Evolutionary conservation across 35 echinoderm and acorn worm species (phyloP).

Genomic region (Apostichopus californicus): DNA sequence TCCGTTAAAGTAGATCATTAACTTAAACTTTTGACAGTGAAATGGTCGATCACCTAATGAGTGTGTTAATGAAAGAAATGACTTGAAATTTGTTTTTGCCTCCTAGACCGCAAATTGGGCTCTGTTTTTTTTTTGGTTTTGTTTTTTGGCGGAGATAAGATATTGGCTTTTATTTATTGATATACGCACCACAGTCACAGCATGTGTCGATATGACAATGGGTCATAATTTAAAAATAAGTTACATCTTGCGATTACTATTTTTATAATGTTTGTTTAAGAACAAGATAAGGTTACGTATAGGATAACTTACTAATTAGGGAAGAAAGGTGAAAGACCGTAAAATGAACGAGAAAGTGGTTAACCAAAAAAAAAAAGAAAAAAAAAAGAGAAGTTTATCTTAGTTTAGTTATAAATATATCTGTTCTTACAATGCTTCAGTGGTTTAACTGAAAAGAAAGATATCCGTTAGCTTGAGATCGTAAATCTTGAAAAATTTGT

Average conservation of each 20-base stretch:
- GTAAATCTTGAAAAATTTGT: too few species aligned
- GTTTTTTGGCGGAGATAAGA: not conserved
- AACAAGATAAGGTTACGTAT: too few species aligned
- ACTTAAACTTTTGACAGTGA: not conserved
- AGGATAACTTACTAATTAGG: too few species aligned
- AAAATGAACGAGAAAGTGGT: too few species aligned
- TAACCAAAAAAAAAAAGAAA: too few species aligned
- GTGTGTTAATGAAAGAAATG: not conserved
- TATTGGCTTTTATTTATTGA: not conserved
- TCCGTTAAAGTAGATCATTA: not conserved
- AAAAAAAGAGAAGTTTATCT: too few species aligned
- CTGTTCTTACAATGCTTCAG: too few species aligned
- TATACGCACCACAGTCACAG: not conserved
- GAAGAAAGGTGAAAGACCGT: too few species aligned
- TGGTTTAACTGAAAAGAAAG: too few species aligned
- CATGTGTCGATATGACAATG: not conserved
- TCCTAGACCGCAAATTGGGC: not conserved
- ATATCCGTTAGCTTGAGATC: too few species aligned
- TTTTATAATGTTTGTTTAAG: too few species aligned
- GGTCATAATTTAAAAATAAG: slow-evolving; percentile 6
- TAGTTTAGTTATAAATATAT: too few species aligned
- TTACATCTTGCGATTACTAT: not conserved
- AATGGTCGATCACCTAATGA: slow-evolving; percentile 12
- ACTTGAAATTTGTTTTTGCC: not conserved
- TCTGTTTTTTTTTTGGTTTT: not conserved